These are phyloP conservation scores for Uromys caudimaculatus DNA, from an alignment of 2,797 vertebrate species.

Conservation along the genomic window DNA sequence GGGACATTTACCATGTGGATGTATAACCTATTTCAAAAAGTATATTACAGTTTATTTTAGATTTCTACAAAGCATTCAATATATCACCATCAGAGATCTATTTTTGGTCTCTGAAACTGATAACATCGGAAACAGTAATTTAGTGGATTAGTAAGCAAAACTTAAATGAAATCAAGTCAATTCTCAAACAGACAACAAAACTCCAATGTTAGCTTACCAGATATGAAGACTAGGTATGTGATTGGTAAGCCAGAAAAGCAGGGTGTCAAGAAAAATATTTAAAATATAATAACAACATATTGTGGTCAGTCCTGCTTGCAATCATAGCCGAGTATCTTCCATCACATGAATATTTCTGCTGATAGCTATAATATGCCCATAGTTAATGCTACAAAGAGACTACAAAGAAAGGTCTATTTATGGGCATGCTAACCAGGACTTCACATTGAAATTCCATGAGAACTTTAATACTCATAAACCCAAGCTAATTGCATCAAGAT, in stretches of 20 bases:
- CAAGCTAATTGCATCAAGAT: slow-evolving; percentile 17
- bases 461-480: background rate
- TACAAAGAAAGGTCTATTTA: slow-evolving; percentile 12
- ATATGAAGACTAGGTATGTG: slow-evolving; percentile 36
- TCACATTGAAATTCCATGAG: background rate
- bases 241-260: slow-evolving; percentile 33
- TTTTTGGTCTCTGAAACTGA: slow-evolving; percentile 49
- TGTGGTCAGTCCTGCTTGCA: slow-evolving; percentile 39
- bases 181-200: slow-evolving; percentile 52
- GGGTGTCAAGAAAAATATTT: slow-evolving; percentile 29
- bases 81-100: slow-evolving; percentile 15
- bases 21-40: slow-evolving; percentile 34
- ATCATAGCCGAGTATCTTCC: background rate
- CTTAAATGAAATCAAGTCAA: slow-evolving; percentile 57
- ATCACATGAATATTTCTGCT: slow-evolving; percentile 33
- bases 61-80: background rate
- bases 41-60: background rate
- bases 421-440: background rate
- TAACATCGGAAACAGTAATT: slow-evolving; percentile 17
- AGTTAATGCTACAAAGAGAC: background rate
- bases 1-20: background rate
- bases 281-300: background rate
- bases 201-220: slow-evolving; percentile 38
- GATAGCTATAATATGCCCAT: background rate
- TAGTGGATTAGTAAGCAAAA: slow-evolving; percentile 50